These are phyloP conservation scores for Patella ulyssiponensis DNA, from an alignment of 2,888 invertebrate genomes.

Conservation along the genomic window DNA sequence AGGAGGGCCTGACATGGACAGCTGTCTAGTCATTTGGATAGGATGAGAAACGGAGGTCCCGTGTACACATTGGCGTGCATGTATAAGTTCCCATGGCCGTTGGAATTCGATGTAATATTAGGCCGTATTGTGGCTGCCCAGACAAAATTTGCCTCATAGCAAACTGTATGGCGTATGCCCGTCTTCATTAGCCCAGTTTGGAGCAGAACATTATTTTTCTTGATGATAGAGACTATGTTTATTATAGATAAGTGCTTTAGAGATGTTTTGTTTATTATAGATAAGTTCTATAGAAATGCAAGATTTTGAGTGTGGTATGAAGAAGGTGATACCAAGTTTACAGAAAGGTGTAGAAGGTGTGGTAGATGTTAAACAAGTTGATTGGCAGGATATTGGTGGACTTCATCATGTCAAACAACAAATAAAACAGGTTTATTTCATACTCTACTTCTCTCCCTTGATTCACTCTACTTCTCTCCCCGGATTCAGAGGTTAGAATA, in stretches of 20 bases:
- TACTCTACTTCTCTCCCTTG: not conserved
- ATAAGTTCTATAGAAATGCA: conserved; percentile 37
- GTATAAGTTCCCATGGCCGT: not conserved
- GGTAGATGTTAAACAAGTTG: conserved; percentile 70
- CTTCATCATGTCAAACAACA: conserved; percentile 75
- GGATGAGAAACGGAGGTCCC: not conserved
- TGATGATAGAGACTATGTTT: not conserved
- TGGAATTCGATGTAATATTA: not conserved
- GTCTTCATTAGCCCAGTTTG: not conserved
- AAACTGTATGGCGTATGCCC: not conserved
- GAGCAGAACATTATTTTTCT: not conserved
- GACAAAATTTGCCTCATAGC: not conserved
- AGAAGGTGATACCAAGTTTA: conserved; percentile 72
- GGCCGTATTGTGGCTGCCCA: too few species aligned
- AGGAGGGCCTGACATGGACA: not conserved
- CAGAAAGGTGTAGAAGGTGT: conserved; percentile 71
- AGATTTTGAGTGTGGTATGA: conserved; percentile 69
- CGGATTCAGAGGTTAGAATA: not conserved
- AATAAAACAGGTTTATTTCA: conserved; percentile 71
- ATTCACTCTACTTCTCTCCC: not conserved
- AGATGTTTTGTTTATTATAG: not conserved
- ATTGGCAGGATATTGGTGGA: conserved; percentile 76
- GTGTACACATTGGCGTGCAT: not conserved
- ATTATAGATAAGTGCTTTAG: too few species aligned
- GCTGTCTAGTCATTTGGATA: not conserved